A percentile compares a stretch with the other conserved stretches of the same genome.
Conservation (phyloP, 2,113 vertebrate species). For the Castor canadensis region DNA sequence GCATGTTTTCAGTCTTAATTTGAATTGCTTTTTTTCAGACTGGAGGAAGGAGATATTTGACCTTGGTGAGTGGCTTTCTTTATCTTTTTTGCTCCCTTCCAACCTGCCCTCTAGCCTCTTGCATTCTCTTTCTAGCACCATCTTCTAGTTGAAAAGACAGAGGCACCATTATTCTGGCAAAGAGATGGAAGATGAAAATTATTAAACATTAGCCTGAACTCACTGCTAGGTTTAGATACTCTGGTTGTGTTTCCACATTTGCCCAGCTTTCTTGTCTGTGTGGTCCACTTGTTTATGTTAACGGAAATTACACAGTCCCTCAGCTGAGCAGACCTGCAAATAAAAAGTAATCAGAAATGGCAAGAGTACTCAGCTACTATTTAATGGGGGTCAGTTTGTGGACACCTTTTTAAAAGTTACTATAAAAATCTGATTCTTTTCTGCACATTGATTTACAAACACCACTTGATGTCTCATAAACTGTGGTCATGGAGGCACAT, state of each 20-base stretch:
- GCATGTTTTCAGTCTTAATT: not conserved
- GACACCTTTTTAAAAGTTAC: not conserved
- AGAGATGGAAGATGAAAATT: not conserved
- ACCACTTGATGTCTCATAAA: too few species aligned
- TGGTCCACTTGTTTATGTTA: not conserved
- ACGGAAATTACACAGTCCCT: not conserved
- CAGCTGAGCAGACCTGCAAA: not conserved
- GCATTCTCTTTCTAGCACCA: not conserved
- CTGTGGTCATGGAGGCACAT: too few species aligned
- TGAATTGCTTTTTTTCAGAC: slow-evolving; percentile 55
- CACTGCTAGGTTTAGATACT: not conserved
- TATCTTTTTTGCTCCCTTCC: not conserved
- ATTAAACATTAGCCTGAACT: not conserved
- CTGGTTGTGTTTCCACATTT: not conserved
- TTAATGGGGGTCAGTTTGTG: not conserved
- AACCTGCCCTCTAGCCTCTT: not conserved
- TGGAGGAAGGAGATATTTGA: slow-evolving; percentile 62
- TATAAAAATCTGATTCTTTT: too few species aligned
- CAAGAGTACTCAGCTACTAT: not conserved
- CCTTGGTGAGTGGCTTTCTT: not conserved
- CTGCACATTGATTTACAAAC: too few species aligned
- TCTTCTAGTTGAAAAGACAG: not conserved
- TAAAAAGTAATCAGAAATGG: not conserved
- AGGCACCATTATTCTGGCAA: not conserved
- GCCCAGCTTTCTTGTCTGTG: not conserved